Evolutionary conservation across 2,797 vertebrate species (phyloP).

Genomic region (Hoplostethus atlanticus): DNA sequence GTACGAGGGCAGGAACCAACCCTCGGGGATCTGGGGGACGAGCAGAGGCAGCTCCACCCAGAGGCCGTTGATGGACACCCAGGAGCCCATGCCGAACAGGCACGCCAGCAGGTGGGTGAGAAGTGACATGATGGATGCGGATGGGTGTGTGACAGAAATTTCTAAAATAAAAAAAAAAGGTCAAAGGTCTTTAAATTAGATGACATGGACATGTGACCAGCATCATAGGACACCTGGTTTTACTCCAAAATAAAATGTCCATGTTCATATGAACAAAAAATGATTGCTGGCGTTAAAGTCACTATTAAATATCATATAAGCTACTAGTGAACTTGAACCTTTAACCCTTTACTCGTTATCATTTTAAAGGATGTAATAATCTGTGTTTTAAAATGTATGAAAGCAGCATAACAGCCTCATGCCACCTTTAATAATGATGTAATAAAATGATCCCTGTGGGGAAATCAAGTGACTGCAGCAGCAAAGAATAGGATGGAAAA

Average conservation of each 20-base stretch:
- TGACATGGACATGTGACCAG: neutral
- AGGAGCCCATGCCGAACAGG: slow-evolving; percentile 81
- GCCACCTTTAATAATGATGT: neutral
- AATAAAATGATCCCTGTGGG: neutral
- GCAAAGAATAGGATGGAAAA: neutral
- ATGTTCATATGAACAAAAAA: no score
- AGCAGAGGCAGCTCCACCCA: slow-evolving; percentile 84
- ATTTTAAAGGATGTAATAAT: no score
- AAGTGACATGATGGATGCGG: slow-evolving; percentile 55
- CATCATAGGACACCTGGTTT: neutral
- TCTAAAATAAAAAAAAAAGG: neutral
- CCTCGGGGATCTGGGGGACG: slow-evolving; percentile 75
- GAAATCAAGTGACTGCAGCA: neutral
- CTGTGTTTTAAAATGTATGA: neutral
- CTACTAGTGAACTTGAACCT: no score
- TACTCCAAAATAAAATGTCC: no score
- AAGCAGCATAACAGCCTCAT: neutral
- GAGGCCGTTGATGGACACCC: slow-evolving; percentile 83
- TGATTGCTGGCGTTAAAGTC: no score
- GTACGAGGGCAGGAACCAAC: slow-evolving; percentile 83
- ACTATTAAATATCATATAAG: no score
- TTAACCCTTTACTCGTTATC: no score
- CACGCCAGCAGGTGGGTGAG: slow-evolving; percentile 72
- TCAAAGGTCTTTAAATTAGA: neutral
- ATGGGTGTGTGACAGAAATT: neutral